Base-by-base conservation (phyloP, 2,113 vertebrate species). In the Mustela nigripes region DNA sequence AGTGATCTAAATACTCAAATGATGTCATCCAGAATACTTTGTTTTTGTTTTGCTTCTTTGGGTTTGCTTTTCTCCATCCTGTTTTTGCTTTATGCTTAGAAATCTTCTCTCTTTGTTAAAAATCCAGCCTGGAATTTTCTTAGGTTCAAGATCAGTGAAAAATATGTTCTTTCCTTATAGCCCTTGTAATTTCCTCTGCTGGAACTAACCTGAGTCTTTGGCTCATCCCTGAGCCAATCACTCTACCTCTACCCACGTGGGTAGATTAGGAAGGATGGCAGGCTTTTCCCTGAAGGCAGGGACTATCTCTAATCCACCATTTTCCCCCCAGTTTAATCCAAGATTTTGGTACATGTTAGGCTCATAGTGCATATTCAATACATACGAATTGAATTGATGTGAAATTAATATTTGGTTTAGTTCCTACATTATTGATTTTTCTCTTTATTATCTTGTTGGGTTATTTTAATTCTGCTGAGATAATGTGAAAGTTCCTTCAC, bases 391-490 rank as follows among this genome's bases (percentile, higher is more conserved):
- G 22, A 95, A 90, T 11, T 96, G 16, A 85, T 80, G 1, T 85
- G 92, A 89, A 83, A 33, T 90, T 71, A 48, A 33, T 80, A 69
- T 33, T 31, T 85, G 26, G 69, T 58, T 84, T 24, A 56, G 7
- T 89, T 96, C 31, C 24, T n/a, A 62, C 45, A 79, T 53, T 36
- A 73, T 50, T 78, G 58, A 28, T 28, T 89, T 78, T 92, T 92
- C 53, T 91, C 28, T 58, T 91, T 83, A 62, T 4, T 87, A 1
- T 71, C 16, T 63, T 93, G 36, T 50, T 67, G 42, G n/a, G 56
- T 62, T 83, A 83, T 33, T 97, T 83, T 78, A 94, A 91, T 78
- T 60, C 50, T 83, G 2, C 14, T 28, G 88, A 80, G 65, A 58
- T 7, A 63, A 71, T 79, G 58, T 79, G 33, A 89, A 94, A 85